Percentiles rank a stretch among this genome's conserved stretches.
Evolutionary conservation across 1,140 invertebrate species (phyloP).

Genomic region (Drosophila mojavensis): DNA sequence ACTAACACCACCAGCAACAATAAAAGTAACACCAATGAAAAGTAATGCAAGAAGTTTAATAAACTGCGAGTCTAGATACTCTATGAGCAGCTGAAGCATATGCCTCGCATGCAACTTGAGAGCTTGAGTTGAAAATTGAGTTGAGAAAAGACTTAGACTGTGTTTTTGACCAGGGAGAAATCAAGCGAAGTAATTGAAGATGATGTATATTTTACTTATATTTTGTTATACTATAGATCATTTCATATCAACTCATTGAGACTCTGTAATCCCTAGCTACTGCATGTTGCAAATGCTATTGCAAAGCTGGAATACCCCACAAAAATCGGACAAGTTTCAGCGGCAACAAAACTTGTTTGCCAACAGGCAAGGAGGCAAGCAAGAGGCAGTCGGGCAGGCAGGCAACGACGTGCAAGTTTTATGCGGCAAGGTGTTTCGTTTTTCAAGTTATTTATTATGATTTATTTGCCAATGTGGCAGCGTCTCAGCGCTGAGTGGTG

Average conservation of each 20-base stretch:
- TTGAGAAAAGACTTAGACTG: no score
- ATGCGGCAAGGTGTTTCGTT: slow-evolving; percentile 80
- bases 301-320: slow-evolving; percentile 12
- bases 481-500: slow-evolving; percentile 46
- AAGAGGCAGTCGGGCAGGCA: slow-evolving; percentile 13
- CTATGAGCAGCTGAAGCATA: slow-evolving; percentile 2
- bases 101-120: no score
- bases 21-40: slow-evolving; percentile 12
- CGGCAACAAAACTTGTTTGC: slow-evolving; percentile 42
- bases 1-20: slow-evolving; percentile 48
- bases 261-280: background rate
- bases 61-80: slow-evolving; percentile 11
- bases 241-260: background rate
- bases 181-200: no score
- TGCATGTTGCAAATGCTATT: slow-evolving; percentile 12
- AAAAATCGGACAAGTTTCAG: slow-evolving; percentile 14
- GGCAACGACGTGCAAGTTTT: slow-evolving; percentile 72
- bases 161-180: no score
- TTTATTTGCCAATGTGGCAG: slow-evolving; percentile 82
- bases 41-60: background rate
- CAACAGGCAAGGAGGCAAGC: slow-evolving; percentile 16
- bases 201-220: no score
- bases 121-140: no score
- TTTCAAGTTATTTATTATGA: slow-evolving; percentile 83
- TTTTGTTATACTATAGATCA: no score